phyloP scores from a whole-genome alignment of 2,797 vertebrate genomes.

The Urosaurus nigricauda region DNA sequence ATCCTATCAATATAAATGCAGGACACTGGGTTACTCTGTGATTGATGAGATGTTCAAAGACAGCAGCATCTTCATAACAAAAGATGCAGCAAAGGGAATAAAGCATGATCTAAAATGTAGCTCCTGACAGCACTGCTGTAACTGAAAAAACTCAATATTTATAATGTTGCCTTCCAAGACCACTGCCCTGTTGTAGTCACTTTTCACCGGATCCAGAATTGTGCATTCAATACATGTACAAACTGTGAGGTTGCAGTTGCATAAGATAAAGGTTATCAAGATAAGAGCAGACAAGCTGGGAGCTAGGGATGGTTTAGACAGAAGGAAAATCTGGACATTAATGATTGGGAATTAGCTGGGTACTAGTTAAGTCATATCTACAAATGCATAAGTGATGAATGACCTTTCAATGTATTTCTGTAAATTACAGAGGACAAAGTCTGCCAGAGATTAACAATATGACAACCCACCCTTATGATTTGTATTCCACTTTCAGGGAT shows the following conservation, averaged over 20 bases:
- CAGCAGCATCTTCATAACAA: slow-evolving; percentile 39
- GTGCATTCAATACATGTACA: slow-evolving; percentile 46
- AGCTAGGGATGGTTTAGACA: neutral
- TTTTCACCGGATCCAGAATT: slow-evolving; percentile 5
- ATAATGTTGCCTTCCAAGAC: slow-evolving; percentile 40
- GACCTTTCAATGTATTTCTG: neutral
- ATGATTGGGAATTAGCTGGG: slow-evolving; percentile 10
- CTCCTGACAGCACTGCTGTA: slow-evolving; percentile 11
- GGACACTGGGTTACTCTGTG: neutral
- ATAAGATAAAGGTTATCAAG: neutral
- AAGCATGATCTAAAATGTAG: slow-evolving; percentile 34
- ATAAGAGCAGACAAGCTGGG: neutral
- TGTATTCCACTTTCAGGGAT: slow-evolving; percentile 16
- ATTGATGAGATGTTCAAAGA: slow-evolving; percentile 34
- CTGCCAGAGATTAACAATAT: slow-evolving; percentile 23
- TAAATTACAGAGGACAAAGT: neutral
- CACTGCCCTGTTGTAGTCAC: slow-evolving; percentile 9
- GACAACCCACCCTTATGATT: neutral
- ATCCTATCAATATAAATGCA: slow-evolving; percentile 30
- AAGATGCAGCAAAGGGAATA: slow-evolving; percentile 33
- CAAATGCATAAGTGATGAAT: slow-evolving; percentile 15
- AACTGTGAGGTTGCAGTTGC: slow-evolving; percentile 22
- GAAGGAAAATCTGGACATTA: neutral
- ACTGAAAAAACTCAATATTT: slow-evolving; percentile 35
- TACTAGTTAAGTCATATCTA: neutral